Evolutionary conservation across 2,113 vertebrate genomes (phyloP), one percentile per base, ranked within the genome.

Genomic region (Platysteira castanea): DNA sequence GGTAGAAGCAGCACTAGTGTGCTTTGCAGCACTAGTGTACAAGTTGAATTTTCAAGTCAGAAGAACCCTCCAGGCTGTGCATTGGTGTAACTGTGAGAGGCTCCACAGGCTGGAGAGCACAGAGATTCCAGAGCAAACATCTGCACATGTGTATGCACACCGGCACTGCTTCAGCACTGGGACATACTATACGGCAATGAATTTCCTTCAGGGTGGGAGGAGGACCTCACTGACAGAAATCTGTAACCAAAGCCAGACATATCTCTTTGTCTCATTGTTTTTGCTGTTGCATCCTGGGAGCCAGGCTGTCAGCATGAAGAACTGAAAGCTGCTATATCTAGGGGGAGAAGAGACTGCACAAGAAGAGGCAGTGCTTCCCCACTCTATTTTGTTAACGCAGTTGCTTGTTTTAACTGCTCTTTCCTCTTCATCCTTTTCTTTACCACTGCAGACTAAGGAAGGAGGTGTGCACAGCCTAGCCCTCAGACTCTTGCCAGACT

Each of bases 151-250:
- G 10, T 26, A 13, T 2, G 1, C 37, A 49, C 31, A 59, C 9
- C 0, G 0, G 7, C 2, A 1, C 26, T 74, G 11, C n/a, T 90
- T 85, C 39, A 57, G 46, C 54, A 31, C 11, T 42, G 42, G n/a
- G 54, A 67, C 24, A 39, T 47, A 33, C 9, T 54, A 7, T 7
- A 33, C 1, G 4, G 14, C 42, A 56, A 15, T 35, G 30, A 26
- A n/a, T 61, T 91, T 76, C 24, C 78, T 79, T 70, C 50, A 30
- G 46, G 15, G 18, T 21, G 15, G 27, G 35, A 80, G 9, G 9
- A 83, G 19, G 3, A 60, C 23, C 54, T 61, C 17, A 41, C 2
- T 53, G 26, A 24, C 35, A 84, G 52, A 87, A 71, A 54, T 39
- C n/a, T 33, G 30, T 31, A 46, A 28, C 10, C 39, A 89, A 84